Evolutionary conservation across 2,797 vertebrate species (phyloP), one percentile per base, ranked within the genome.

Genomic region (Sebastes jordani): DNA sequence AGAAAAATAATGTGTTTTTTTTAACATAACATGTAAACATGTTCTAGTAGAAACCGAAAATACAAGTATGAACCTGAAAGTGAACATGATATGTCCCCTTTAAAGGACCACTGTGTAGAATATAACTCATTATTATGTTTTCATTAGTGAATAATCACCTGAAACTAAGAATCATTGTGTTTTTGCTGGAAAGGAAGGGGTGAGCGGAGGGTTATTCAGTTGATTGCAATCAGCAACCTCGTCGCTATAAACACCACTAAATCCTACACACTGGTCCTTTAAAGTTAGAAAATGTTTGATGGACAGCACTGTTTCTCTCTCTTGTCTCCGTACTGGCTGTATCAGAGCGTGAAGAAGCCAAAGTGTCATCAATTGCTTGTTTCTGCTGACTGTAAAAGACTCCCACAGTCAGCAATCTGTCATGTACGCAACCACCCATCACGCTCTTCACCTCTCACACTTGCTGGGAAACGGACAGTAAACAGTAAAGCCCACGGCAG

Each of bases 391-490:
- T 89, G 83, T 89, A 83, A 92, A 88, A 88, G 86, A 85, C 88
- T 89, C 91, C 91, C 82, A 84, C 92, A 86, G 93, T 95, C 93
- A 89, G 90, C 92, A 93, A 89, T 94, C 93, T 94, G 93, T 92
- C 91, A 88, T 86, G 62, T 88, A 80, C 87, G 84, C 90, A 88
- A 71, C 82, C 82, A 80, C 76, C 90, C 91, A 86, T 90, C 89
- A 85, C 80, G 56, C 81, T 79, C 59, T 32, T 84, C 84, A 83
- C 71, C 77, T 76, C 85, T 75, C 64, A 80, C 80, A 82, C 78
- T 80, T 10, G n/a, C 71, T 56, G 60, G 27, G 61, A 83, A 62
- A 80, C 64, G 59, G 64, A 76, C 80, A 38, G 22, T 73, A 62
- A 71, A 75, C 86, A 85, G 62, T 22, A 18, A 78, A 77, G 61